Conservation (phyloP, 1,140 invertebrate species). For the Lysiphlebus fabarum region DNA sequence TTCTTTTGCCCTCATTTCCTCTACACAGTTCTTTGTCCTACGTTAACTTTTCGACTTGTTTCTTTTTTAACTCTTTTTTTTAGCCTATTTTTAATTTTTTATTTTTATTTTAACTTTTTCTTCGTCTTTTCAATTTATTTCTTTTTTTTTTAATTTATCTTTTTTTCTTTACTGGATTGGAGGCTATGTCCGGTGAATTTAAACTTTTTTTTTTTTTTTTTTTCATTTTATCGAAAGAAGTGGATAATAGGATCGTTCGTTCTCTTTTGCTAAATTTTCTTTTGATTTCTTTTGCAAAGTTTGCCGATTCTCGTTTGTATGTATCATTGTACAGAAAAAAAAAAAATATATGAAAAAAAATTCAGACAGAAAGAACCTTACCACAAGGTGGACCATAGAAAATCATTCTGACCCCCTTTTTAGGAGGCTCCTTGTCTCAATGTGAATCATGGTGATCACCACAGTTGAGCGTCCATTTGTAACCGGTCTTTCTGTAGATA, state of each 20-base stretch:
- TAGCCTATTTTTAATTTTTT: constrained; percentile 3
- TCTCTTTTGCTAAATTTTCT: not conserved
- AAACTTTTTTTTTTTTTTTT: constrained; percentile 28
- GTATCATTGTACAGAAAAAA: not conserved
- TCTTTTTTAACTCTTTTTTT: constrained; percentile 22
- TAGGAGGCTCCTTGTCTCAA: constrained; percentile 6
- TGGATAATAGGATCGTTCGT: constrained; percentile 28
- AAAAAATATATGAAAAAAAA: too few relatives aligned
- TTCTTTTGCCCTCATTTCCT: constrained; percentile 25
- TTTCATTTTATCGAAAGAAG: constrained; percentile 17
- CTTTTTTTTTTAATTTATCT: constrained; percentile 15
- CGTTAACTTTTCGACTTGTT: constrained; percentile 9
- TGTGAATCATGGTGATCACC: too few relatives aligned
- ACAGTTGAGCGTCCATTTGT: too few relatives aligned
- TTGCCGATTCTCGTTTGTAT: too few relatives aligned
- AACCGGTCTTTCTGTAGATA: too few relatives aligned
- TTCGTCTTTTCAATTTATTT: constrained; percentile 22
- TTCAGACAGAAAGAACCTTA: too few relatives aligned
- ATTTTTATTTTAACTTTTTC: not conserved
- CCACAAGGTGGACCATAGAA: constrained; percentile 24
- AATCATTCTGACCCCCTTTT: constrained; percentile 26
- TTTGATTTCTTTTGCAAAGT: too few relatives aligned
- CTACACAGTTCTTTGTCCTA: constrained; percentile 17
- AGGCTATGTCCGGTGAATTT: constrained; percentile 25
- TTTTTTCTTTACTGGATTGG: constrained; percentile 8